Evolutionary conservation across 2,797 vertebrate species (phyloP).

Genomic region (Clarias platycephalus): DNA sequence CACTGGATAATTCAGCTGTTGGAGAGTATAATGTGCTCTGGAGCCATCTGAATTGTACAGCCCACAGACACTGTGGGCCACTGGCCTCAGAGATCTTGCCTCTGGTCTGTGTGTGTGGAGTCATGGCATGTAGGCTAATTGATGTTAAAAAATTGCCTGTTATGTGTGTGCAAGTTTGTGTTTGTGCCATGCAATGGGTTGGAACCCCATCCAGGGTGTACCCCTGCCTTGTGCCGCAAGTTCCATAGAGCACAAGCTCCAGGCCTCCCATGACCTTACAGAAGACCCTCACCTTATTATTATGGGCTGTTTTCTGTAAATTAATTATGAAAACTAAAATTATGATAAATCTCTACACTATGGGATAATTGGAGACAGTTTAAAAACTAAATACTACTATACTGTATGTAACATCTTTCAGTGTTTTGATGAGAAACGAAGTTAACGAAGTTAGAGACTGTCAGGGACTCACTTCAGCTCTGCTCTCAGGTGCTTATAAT

Average conservation of each 20-base stretch:
- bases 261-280: too few species aligned
- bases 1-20: background rate
- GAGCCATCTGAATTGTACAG: background rate
- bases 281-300: background rate
- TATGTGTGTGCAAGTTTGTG: too few species aligned
- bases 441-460: background rate
- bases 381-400: background rate
- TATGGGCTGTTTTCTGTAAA: background rate
- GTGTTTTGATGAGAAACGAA: background rate
- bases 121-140: too few species aligned
- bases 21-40: conserved; percentile 27
- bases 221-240: too few species aligned
- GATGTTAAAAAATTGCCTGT: too few species aligned
- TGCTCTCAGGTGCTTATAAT: conserved; percentile 17
- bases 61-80: too few species aligned
- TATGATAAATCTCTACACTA: background rate
- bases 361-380: background rate
- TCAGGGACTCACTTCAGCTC: background rate
- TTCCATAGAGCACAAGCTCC: too few species aligned
- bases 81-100: too few species aligned
- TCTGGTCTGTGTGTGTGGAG: too few species aligned
- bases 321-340: background rate
- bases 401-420: background rate
- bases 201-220: too few species aligned
- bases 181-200: too few species aligned